These are phyloP conservation scores for Odontophorus gujanensis DNA, from an alignment of 2,113 vertebrate genomes.

Conservation along the genomic window DNA sequence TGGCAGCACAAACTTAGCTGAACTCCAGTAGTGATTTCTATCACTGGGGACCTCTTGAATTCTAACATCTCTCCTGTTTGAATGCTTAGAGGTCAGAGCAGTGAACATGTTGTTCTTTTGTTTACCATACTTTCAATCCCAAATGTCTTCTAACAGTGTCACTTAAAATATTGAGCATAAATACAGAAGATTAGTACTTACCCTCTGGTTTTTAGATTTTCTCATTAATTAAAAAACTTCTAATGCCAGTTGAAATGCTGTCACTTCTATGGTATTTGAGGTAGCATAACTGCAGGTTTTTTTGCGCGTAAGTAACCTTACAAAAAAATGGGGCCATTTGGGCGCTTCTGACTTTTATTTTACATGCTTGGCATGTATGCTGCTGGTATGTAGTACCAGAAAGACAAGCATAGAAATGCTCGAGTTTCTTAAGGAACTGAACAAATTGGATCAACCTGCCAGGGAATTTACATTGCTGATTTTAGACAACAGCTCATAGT, in stretches of 20 bases:
- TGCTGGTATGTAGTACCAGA: not conserved
- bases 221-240: not conserved
- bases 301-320: not conserved
- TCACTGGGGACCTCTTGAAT: not conserved
- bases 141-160: not conserved
- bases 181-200: not conserved
- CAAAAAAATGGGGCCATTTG: not conserved
- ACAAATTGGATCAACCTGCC: not conserved
- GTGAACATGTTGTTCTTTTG: rapidly evolving
- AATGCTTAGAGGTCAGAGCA: not conserved
- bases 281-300: not conserved
- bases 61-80: not conserved
- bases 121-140: not conserved
- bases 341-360: not conserved
- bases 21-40: not conserved
- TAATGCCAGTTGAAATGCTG: not conserved
- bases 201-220: not conserved
- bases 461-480: not conserved
- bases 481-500: not conserved
- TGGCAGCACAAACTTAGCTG: not conserved
- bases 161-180: not conserved
- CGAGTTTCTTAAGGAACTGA: not conserved
- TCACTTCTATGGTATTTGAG: not conserved
- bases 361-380: not conserved
- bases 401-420: not conserved